Percentiles rank a stretch among this genome's conserved stretches.
These are phyloP conservation scores for Sebastes oblongus DNA, from an alignment of 2,797 vertebrate genomes.

Conservation along the genomic window DNA sequence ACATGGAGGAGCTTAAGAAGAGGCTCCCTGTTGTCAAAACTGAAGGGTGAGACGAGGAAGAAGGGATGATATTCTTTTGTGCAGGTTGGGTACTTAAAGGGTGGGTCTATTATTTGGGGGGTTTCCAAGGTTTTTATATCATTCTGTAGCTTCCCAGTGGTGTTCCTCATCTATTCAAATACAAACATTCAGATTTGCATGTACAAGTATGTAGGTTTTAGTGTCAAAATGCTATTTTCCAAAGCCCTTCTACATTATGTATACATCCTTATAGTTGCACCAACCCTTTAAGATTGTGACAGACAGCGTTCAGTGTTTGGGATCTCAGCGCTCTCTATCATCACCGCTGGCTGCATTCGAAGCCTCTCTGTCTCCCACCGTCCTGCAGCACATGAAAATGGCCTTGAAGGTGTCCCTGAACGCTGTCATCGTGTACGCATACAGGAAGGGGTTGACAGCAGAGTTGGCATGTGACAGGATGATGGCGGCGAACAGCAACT, in stretches of 20 bases:
- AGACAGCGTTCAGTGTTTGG: neutral
- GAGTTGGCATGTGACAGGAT: constrained; percentile 86
- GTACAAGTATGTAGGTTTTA: too few species aligned
- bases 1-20: constrained; percentile 93
- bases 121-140: neutral
- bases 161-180: too few species aligned
- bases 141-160: too few species aligned
- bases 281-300: neutral
- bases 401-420: constrained; percentile 82
- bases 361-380: constrained; percentile 20
- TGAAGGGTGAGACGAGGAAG: constrained; percentile 86
- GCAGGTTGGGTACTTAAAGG: neutral
- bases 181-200: too few species aligned
- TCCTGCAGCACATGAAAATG: constrained; percentile 75
- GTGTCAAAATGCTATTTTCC: too few species aligned
- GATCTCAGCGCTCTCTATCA: neutral
- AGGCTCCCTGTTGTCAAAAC: constrained; percentile 88
- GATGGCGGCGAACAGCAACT: constrained; percentile 79
- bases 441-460: constrained; percentile 80
- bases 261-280: too few species aligned
- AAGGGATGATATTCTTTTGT: neutral
- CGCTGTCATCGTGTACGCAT: constrained; percentile 81
- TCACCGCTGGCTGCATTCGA: neutral
- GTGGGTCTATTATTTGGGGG: too few species aligned
- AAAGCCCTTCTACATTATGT: too few species aligned